Percentiles rank a stretch among this genome's conserved stretches.
Conservation (phyloP, 2,888 invertebrate genomes). For the Neocrepidodera transversa region DNA sequence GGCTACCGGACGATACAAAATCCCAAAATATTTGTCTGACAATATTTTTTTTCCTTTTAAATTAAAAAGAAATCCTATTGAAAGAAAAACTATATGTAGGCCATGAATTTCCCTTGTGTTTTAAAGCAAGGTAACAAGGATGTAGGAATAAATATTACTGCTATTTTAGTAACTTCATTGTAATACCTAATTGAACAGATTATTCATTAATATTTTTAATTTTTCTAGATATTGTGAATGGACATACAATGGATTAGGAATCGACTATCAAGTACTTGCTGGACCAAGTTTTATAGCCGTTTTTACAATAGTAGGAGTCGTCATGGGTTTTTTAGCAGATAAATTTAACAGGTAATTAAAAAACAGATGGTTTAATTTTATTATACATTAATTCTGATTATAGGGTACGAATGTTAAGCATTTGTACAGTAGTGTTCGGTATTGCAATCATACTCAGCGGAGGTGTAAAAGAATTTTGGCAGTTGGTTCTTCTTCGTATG, state of each 20-base stretch:
- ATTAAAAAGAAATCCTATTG: too few species aligned
- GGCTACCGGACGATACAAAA: too few species aligned
- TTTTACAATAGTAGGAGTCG: constrained; percentile 86
- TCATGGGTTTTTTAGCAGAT: constrained; percentile 84
- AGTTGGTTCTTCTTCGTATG: constrained; percentile 74
- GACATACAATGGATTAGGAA: constrained; percentile 91
- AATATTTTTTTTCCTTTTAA: too few species aligned
- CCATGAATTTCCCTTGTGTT: too few species aligned
- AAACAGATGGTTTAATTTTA: too few species aligned
- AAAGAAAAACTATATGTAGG: too few species aligned
- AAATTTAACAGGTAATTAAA: constrained; percentile 67
- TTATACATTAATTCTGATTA: too few species aligned
- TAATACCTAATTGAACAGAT: too few species aligned
- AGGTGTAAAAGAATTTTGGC: constrained; percentile 86
- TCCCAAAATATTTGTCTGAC: too few species aligned
- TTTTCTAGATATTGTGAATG: constrained; percentile 77
- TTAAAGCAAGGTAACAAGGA: too few species aligned
- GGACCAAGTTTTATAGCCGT: constrained; percentile 93
- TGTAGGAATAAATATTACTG: too few species aligned
- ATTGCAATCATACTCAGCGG: constrained; percentile 87
- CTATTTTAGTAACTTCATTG: too few species aligned
- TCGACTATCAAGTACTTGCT: constrained; percentile 91
- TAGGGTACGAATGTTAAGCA: constrained; percentile 74
- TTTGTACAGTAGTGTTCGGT: constrained; percentile 82
- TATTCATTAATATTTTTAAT: constrained; percentile 2